Evolutionary conservation across 1,140 invertebrate genomes (phyloP), one percentile per base, ranked within the genome.

Genomic region (Leptinotarsa texana): DNA sequence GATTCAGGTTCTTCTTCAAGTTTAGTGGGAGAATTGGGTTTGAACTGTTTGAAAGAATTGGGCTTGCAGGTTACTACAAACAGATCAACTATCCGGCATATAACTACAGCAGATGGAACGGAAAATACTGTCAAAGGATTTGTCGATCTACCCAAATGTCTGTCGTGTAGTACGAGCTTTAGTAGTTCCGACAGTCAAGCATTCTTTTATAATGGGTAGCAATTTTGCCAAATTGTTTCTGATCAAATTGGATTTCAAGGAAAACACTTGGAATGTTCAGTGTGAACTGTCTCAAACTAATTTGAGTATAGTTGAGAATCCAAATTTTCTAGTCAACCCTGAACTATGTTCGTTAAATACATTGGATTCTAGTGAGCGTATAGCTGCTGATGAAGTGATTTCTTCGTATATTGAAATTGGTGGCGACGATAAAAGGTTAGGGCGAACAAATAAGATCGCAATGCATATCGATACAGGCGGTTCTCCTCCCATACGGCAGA

Each of bases 401-500:
- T 51, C 49, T 13, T 8, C 15, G 24, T 33, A 22, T 15, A 17
- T 5, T 22, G 13, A 33, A 22, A 66, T 66, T 22, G 63, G 33
- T 66, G 63, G 63, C 33, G 33, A 22, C 11, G 24, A 27, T 27
- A 27, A 27, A 4, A 66, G 24, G 24, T 33, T 66, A 33, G 63
- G 24, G 24, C n/a, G 63, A 18, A 66, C 24, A 27, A 24, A 66
- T 66, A 33, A 15, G 4, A 21, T 66, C 6, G n/a, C 24, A 22
- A 22, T 27, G 13, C 22, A 66, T 27, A 24, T 66, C 13, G 63
- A 66, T 66, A 33, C 24, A 5, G 63, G 63, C 22, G 63, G 13
- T 66, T n/a, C 63, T 6, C 22, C 17, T 73, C 75, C 77, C 2
- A 75, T 78, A 5, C 75, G 75, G 33, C 77, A 78, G 63, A 11